Evolutionary conservation across 1,140 invertebrate species (phyloP).

Genomic region (Pogonomyrmex barbatus): DNA sequence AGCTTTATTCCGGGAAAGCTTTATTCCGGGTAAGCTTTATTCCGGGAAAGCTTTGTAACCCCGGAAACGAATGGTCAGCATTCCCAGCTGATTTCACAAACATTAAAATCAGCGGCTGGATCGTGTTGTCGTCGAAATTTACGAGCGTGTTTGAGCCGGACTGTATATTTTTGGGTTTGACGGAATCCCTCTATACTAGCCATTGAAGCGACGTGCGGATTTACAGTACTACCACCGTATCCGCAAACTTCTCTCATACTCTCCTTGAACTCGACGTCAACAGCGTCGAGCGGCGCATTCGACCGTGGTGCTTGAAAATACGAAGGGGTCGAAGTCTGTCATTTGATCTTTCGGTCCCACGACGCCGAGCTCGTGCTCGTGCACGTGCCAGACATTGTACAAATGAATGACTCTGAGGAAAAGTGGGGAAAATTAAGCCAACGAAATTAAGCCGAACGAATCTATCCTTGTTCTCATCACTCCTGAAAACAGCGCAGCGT

Average conservation of each 20-base stretch:
- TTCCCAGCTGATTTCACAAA: slow-evolving; percentile 55
- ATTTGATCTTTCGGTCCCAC: slow-evolving; percentile 46
- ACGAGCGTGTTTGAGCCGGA: slow-evolving; percentile 70
- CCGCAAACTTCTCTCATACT: slow-evolving; percentile 45
- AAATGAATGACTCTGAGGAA: slow-evolving; percentile 24
- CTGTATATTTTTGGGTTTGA: slow-evolving; percentile 58
- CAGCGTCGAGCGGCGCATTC: slow-evolving; percentile 5
- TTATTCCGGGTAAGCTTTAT: not conserved
- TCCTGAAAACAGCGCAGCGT: not conserved
- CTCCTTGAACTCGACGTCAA: slow-evolving; percentile 41
- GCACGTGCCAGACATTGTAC: slow-evolving; percentile 11
- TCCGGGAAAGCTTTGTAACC: not conserved
- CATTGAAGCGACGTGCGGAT: not conserved
- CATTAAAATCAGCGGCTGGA: slow-evolving; percentile 56
- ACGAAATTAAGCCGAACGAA: not conserved
- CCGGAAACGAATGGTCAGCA: slow-evolving; percentile 42
- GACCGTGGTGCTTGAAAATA: slow-evolving; percentile 2
- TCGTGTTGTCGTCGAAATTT: slow-evolving; percentile 61
- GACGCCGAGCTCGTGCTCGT: not conserved
- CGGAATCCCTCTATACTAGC: slow-evolving; percentile 1
- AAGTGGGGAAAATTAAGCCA: slow-evolving; percentile 28
- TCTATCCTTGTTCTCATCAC: not conserved
- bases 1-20: slow-evolving; percentile 13
- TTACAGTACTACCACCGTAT: slow-evolving; percentile 16
- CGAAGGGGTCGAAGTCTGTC: slow-evolving; percentile 32